A percentile compares a stretch with the other conserved stretches of the same genome.
Evolutionary conservation across 2,113 vertebrate genomes (phyloP).

Genomic region (Nannobrachium achirus): DNA sequence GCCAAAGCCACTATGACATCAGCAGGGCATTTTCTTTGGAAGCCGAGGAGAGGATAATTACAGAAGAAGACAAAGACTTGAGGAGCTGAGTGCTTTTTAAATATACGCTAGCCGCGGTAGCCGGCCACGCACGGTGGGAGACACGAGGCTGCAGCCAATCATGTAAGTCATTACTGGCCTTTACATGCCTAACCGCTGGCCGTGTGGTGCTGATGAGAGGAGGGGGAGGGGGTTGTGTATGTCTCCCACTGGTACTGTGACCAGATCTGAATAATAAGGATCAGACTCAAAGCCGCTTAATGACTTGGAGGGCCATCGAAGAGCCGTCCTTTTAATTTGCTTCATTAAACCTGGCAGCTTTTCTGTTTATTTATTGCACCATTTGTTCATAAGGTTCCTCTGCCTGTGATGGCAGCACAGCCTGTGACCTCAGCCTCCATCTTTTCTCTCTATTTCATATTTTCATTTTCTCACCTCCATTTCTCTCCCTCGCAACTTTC

Average conservation of each 20-base stretch:
- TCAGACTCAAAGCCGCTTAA: constrained; percentile 75
- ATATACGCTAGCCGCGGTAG: constrained; percentile 67
- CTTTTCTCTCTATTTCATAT: not conserved
- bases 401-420: constrained; percentile 25
- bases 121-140: constrained; percentile 43
- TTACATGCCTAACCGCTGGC: constrained; percentile 57
- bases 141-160: constrained; percentile 56
- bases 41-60: constrained; percentile 74
- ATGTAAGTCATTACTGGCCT: constrained; percentile 61
- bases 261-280: constrained; percentile 66
- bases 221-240: constrained; percentile 38
- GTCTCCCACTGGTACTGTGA: constrained; percentile 68
- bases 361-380: not conserved
- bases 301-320: constrained; percentile 75
- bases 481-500: not conserved
- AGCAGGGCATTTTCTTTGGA: constrained; percentile 70
- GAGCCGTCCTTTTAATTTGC: constrained; percentile 76
- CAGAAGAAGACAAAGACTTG: constrained; percentile 73
- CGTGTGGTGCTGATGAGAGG: constrained; percentile 42
- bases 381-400: constrained; percentile 64
- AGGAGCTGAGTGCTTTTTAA: constrained; percentile 79
- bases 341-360: constrained; percentile 74
- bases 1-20: constrained; percentile 79
- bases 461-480: not conserved
- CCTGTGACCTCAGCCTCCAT: constrained; percentile 39